Percentiles rank a stretch among this genome's conserved stretches.
These are phyloP conservation scores for Pantala flavescens DNA, from an alignment of 1,140 invertebrate genomes.

Conservation along the genomic window DNA sequence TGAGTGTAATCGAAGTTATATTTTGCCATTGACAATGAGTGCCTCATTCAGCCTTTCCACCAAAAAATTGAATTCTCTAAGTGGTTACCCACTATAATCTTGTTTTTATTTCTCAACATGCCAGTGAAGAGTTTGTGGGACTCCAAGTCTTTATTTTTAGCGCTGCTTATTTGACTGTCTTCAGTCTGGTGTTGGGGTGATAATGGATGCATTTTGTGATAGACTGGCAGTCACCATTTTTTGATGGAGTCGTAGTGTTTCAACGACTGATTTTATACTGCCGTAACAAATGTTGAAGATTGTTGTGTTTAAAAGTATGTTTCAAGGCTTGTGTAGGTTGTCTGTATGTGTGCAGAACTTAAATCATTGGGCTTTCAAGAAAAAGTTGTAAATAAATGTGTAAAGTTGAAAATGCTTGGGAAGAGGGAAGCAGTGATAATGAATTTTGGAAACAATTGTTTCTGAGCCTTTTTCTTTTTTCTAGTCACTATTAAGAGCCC, in stretches of 20 bases:
- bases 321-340: slow-evolving; percentile 1
- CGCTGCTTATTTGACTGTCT: background rate
- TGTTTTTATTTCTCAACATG: background rate
- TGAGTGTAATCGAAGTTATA: background rate
- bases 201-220: slow-evolving; percentile 6
- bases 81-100: background rate
- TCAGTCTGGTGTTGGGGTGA: slow-evolving; percentile 3
- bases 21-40: background rate
- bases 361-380: slow-evolving; percentile 9
- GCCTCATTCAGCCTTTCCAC: background rate
- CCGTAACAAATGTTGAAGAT: background rate
- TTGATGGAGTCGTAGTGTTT: background rate
- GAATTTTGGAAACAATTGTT: background rate
- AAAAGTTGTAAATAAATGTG: slow-evolving; percentile 3
- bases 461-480: background rate
- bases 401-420: slow-evolving; percentile 9
- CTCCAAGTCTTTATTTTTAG: background rate
- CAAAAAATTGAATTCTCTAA: background rate
- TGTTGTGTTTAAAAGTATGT: background rate
- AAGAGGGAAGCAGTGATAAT: slow-evolving; percentile 4
- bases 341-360: background rate
- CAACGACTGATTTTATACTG: background rate
- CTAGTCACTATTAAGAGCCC: background rate
- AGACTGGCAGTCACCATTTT: slow-evolving; percentile 1
- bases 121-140: background rate